Evolutionary conservation across 1,140 invertebrate genomes (phyloP).

Genomic region (Leptopilina clavipes): DNA sequence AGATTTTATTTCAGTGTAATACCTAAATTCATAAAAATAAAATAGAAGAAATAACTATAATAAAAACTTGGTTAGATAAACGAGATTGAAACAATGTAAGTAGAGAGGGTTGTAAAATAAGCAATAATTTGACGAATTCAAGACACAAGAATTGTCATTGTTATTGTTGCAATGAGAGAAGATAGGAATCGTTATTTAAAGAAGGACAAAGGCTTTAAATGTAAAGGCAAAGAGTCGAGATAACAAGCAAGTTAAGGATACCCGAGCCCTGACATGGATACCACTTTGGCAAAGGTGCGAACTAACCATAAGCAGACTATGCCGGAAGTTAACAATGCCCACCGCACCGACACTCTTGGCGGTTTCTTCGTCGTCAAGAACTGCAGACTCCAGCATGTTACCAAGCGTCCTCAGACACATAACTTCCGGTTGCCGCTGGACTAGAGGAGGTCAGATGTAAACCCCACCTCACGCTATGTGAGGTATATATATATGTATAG

Average conservation of each 20-base stretch:
- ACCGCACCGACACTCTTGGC: conserved; percentile 48
- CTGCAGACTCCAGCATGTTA: conserved; percentile 51
- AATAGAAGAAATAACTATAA: too few species aligned
- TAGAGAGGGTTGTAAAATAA: neutral
- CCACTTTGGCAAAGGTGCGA: conserved; percentile 32
- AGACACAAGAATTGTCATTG: conserved; percentile 10
- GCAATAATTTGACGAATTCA: neutral
- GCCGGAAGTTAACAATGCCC: conserved; percentile 51
- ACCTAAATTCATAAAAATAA: too few species aligned
- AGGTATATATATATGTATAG: too few species aligned
- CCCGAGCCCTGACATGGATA: conserved; percentile 30
- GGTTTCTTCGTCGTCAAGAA: conserved; percentile 41
- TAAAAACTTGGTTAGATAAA: too few species aligned
- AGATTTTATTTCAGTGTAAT: too few species aligned
- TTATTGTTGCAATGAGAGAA: conserved; percentile 1
- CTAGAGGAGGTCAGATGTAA: conserved; percentile 21
- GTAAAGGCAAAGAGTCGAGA: neutral
- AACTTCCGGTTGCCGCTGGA: conserved; percentile 54
- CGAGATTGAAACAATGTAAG: too few species aligned
- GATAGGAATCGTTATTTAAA: conserved; percentile 25
- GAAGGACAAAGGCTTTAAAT: conserved; percentile 9
- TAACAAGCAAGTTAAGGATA: conserved; percentile 30
- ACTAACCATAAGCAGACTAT: conserved; percentile 24
- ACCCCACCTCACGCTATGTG: neutral
- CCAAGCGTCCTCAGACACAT: conserved; percentile 55